Percentiles rank a stretch among this genome's conserved stretches.
These are phyloP conservation scores for Callimorpha dominula DNA, from an alignment of 2,888 invertebrate genomes.

Conservation along the genomic window DNA sequence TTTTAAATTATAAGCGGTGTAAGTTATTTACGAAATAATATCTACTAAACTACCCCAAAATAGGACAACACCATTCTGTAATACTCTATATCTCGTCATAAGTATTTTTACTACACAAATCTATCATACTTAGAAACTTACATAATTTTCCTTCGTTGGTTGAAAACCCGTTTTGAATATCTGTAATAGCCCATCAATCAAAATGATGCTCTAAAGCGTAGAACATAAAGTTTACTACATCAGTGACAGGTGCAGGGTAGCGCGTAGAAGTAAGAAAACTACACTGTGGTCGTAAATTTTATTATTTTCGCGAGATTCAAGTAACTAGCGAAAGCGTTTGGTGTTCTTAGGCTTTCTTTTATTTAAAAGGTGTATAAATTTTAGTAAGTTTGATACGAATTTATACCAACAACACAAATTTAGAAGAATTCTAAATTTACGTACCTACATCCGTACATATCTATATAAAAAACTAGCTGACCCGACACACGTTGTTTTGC, in stretches of 20 bases:
- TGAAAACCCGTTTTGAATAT: constrained; percentile 5
- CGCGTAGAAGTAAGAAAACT: constrained; percentile 53
- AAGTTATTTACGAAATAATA: too few species aligned
- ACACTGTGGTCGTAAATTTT: constrained; percentile 61
- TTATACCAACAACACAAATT: too few species aligned
- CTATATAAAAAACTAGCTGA: too few species aligned
- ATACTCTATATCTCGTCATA: not conserved
- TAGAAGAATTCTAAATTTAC: too few species aligned
- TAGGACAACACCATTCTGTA: not conserved
- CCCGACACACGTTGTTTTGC: too few species aligned
- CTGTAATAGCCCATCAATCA: constrained; percentile 21
- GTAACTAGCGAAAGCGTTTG: constrained; percentile 13
- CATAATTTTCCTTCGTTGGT: constrained; percentile 23
- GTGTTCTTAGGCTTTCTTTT: not conserved
- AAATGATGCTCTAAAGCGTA: constrained; percentile 57
- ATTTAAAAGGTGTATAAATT: not conserved
- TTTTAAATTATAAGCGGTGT: too few species aligned
- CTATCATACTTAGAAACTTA: constrained; percentile 29
- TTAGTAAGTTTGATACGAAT: not conserved
- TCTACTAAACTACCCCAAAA: too few species aligned
- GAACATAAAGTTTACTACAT: constrained; percentile 54
- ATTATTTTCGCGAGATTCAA: constrained; percentile 41
- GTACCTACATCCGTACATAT: too few species aligned
- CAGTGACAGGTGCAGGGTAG: constrained; percentile 47
- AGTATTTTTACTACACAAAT: not conserved